Percentiles rank a stretch among this genome's conserved stretches.
These are phyloP conservation scores for Sebastes matsubarae DNA, from an alignment of 2,797 vertebrate species.

Conservation along the genomic window DNA sequence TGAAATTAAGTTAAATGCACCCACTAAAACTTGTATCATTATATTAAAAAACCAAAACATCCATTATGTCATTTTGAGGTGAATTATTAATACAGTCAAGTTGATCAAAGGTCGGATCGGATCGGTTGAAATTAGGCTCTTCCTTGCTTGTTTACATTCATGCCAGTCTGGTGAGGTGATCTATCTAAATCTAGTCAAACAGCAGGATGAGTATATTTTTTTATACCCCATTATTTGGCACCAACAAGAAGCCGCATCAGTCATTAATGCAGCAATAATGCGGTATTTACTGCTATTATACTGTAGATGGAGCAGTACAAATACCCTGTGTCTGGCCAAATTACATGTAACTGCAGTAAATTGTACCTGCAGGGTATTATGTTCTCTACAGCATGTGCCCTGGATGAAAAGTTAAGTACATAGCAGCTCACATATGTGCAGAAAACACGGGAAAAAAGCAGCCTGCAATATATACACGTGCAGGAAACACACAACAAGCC, in stretches of 20 bases:
- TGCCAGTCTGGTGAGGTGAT: not conserved
- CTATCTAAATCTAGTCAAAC: not conserved
- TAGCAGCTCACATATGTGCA: not conserved
- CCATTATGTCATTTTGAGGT: not conserved
- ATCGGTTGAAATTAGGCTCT: not conserved
- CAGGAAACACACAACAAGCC: not conserved
- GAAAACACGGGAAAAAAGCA: slow-evolving; percentile 5
- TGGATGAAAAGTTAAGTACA: slow-evolving; percentile 35
- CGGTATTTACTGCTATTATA: slow-evolving; percentile 54
- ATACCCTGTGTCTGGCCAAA: slow-evolving; percentile 31
- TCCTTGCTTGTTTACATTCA: not conserved
- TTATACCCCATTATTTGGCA: not conserved
- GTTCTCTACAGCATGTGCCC: slow-evolving; percentile 10
- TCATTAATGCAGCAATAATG: slow-evolving; percentile 23
- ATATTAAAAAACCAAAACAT: slow-evolving; percentile 2
- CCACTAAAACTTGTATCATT: not conserved
- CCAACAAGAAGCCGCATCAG: not conserved
- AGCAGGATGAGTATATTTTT: not conserved
- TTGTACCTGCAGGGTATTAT: slow-evolving; percentile 30
- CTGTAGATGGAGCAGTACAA: slow-evolving; percentile 7
- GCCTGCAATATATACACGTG: slow-evolving; percentile 9
- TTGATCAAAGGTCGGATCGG: not conserved
- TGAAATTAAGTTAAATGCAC: not conserved
- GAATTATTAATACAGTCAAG: not conserved
- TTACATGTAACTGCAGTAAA: slow-evolving; percentile 58